Conservation (phyloP, 2,888 invertebrate species). For the Ormia ochracea region DNA sequence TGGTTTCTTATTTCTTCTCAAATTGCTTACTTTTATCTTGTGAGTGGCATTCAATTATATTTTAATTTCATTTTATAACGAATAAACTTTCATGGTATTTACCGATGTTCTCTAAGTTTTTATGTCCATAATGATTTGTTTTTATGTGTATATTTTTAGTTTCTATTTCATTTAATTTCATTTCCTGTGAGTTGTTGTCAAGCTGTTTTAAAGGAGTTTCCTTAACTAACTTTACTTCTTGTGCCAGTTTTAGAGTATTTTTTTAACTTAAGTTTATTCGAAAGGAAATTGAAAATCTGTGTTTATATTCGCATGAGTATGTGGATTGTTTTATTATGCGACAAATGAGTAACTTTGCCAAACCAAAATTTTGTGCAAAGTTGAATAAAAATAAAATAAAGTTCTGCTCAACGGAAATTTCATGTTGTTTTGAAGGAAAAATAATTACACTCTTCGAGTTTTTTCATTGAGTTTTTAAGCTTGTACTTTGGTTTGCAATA, state of each 20-base stretch:
- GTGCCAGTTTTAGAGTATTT: neutral
- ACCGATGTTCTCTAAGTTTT: neutral
- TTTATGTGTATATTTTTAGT: slow-evolving; percentile 15
- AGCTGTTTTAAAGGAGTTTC: slow-evolving; percentile 54
- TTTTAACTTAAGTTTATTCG: slow-evolving; percentile 3
- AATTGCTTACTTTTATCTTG: slow-evolving; percentile 6
- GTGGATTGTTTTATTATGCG: slow-evolving; percentile 22
- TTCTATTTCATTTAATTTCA: slow-evolving; percentile 54
- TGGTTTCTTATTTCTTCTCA: neutral
- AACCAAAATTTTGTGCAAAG: slow-evolving; percentile 36
- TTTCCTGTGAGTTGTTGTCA: slow-evolving; percentile 55
- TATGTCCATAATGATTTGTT: slow-evolving; percentile 28
- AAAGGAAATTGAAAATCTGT: slow-evolving; percentile 48
- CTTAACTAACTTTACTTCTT: slow-evolving; percentile 52
- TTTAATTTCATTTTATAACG: slow-evolving; percentile 26
- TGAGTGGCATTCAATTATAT: slow-evolving; percentile 55
- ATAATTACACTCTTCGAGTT: neutral
- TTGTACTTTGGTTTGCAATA: neutral
- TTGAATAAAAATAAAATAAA: slow-evolving; percentile 21
- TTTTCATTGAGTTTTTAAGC: neutral
- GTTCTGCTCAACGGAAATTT: slow-evolving; percentile 31
- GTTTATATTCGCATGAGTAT: slow-evolving; percentile 23
- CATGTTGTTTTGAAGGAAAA: slow-evolving; percentile 8
- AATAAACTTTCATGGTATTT: slow-evolving; percentile 4
- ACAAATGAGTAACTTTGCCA: slow-evolving; percentile 26